Conservation (phyloP, 1,140 invertebrate genomes). For the Lucilia sericata region DNA sequence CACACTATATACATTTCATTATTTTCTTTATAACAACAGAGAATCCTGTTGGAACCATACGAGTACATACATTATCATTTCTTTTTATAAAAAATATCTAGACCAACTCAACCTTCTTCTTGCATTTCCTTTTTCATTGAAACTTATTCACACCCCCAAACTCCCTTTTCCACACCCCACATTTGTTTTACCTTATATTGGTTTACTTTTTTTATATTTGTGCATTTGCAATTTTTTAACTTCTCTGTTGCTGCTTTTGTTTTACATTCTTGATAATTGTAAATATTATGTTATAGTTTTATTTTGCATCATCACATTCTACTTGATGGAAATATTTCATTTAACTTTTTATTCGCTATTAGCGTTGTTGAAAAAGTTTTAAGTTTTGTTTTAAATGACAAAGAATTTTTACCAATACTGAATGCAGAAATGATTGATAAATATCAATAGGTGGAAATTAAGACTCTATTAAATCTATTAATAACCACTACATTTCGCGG, state of each 20-base stretch:
- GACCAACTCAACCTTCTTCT: too few species aligned
- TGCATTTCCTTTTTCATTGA: neutral
- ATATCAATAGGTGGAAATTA: too few species aligned
- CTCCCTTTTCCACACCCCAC: too few species aligned
- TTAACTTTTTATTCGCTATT: neutral
- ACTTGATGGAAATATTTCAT: constrained; percentile 20
- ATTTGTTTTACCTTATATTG: too few species aligned
- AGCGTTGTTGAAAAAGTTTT: too few species aligned
- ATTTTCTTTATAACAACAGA: neutral
- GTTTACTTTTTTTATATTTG: too few species aligned
- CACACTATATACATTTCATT: neutral
- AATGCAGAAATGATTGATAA: too few species aligned
- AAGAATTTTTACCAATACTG: too few species aligned
- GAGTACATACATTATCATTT: neutral
- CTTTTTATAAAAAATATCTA: neutral
- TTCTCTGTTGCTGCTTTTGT: neutral
- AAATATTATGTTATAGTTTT: constrained; percentile 32
- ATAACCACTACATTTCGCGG: too few species aligned
- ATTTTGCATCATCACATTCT: neutral
- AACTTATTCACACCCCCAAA: too few species aligned
- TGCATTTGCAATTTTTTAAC: neutral
- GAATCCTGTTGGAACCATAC: neutral
- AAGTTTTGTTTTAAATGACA: too few species aligned
- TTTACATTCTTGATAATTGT: neutral
- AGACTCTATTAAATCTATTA: too few species aligned